A percentile compares a stretch with the other conserved stretches of the same genome.
Conservation (phyloP, 1,140 invertebrate species). For the Aphelinus certus region DNA sequence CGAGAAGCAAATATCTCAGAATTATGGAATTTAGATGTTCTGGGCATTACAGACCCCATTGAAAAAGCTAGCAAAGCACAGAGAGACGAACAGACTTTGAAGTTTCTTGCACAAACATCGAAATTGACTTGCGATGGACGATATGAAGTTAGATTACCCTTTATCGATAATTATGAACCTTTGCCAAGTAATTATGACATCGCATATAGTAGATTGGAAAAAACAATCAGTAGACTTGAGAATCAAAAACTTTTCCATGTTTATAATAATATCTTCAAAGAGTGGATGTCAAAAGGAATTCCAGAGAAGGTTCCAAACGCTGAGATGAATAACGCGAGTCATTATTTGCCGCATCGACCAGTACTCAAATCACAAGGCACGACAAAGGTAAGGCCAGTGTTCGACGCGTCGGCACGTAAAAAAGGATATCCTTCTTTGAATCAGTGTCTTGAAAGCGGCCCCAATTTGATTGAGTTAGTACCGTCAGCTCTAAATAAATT, state of each 20-base stretch:
- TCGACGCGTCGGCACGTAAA: constrained; percentile 39
- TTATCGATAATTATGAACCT: constrained; percentile 4
- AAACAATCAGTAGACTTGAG: background rate
- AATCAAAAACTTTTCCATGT: background rate
- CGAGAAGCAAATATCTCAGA: constrained; percentile 36
- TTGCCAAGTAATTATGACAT: constrained; percentile 39
- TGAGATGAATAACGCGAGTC: background rate
- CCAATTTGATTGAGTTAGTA: background rate
- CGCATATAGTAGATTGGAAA: too few relatives aligned
- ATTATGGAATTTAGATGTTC: constrained; percentile 55
- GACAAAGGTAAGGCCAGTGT: constrained; percentile 42
- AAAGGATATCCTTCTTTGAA: background rate
- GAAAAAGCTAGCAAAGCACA: too few relatives aligned
- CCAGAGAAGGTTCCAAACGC: constrained; percentile 32
- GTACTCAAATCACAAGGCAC: constrained; percentile 37
- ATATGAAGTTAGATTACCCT: constrained; percentile 7
- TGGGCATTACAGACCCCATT: constrained; percentile 54
- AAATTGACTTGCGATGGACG: too few relatives aligned
- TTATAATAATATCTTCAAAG: constrained; percentile 6
- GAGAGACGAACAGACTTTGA: too few relatives aligned
- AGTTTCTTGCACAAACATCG: too few relatives aligned
- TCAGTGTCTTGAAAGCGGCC: background rate
- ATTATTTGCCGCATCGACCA: constrained; percentile 40
- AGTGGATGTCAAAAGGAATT: constrained; percentile 22
- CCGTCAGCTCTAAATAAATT: background rate